Conservation (phyloP, 2,888 invertebrate species). For the Pherbina coryleti region DNA sequence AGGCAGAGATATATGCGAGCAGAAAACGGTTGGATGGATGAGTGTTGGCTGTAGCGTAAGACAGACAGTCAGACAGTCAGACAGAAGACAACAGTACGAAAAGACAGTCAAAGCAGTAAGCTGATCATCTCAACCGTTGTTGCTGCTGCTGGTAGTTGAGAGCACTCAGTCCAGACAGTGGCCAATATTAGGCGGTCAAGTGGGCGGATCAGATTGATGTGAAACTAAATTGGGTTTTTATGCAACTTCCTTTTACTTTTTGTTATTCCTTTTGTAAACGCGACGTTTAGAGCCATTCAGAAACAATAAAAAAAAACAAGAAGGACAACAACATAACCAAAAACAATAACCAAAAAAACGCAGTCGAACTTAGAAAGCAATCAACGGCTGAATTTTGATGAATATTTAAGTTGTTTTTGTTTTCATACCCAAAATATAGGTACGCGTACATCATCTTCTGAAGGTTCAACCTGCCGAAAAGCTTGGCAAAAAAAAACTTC, state of each 20-base stretch:
- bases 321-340: background rate
- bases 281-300: constrained; percentile 19
- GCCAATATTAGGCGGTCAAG: constrained; percentile 68
- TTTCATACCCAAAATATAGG: constrained; percentile 25
- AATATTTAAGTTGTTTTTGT: constrained; percentile 28
- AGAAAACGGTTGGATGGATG: background rate
- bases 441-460: background rate
- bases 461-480: background rate
- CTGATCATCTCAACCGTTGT: constrained; percentile 8
- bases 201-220: constrained; percentile 66
- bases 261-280: background rate
- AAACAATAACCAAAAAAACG: background rate
- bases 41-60: background rate
- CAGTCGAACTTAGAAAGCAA: constrained; percentile 45
- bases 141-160: constrained; percentile 28
- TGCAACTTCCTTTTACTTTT: constrained; percentile 18
- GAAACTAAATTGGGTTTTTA: constrained; percentile 59
- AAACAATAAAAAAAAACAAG: background rate
- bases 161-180: constrained; percentile 61
- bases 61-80: constrained; percentile 30
- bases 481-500: background rate
- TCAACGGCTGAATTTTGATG: constrained; percentile 45
- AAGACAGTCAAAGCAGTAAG: constrained; percentile 18
- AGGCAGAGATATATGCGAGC: background rate
- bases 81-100: background rate